Base-by-base conservation (phyloP, 2,113 vertebrate genomes). In the Entosphenus tridentatus region DNA sequence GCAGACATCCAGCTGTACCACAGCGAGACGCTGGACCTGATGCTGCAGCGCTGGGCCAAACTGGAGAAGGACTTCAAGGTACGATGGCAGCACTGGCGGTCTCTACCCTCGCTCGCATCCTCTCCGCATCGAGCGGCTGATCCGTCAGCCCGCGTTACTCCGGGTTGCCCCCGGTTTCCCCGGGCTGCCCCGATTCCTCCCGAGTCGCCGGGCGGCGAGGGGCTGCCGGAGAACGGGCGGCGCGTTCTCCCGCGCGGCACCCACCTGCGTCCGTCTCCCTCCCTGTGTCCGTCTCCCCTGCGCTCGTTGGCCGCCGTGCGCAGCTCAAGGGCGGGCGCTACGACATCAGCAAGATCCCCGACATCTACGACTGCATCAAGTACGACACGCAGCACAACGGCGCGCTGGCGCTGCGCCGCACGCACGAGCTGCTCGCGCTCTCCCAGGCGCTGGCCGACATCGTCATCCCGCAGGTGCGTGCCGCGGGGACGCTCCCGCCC, bases 321-420 rank as follows among this genome's bases (percentile, higher is more conserved):
- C 39, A 39, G 39, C 39, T 83, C 75, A 89, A 89, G 76, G 88
- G 87, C 70, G 86, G 82, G 73, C 82, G 84, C 80, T 89, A 87
- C 0, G 86, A 89, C 75, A 89, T 89, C 73, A 89, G 87, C 77
- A 89, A 89, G 80, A 87, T 89, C 69, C 86, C 87, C 68, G 87
- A 89, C 73, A 87, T 89, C 73, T 89, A 89, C 4, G 87, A 89
- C 73, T 89, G 87, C 76, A 89, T 89, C 76, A 89, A 89, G 75
- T 89, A 89, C 1, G 87, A 89, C 1, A 86, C 88, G 67, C 87
- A 89, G 69, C 87, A 89, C 76, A 89, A 89, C 17, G 78, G 82
- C 72, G 86, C 84, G 7, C 78, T 88, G 73, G 84, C 88, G 73
- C 79, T 89, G 76, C 83, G 86, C 76, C 79, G 86, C 74, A 88